Percentiles rank a stretch among this genome's conserved stretches.
Conservation (phyloP, 2,888 invertebrate genomes). For the Parasteatoda lunata region DNA sequence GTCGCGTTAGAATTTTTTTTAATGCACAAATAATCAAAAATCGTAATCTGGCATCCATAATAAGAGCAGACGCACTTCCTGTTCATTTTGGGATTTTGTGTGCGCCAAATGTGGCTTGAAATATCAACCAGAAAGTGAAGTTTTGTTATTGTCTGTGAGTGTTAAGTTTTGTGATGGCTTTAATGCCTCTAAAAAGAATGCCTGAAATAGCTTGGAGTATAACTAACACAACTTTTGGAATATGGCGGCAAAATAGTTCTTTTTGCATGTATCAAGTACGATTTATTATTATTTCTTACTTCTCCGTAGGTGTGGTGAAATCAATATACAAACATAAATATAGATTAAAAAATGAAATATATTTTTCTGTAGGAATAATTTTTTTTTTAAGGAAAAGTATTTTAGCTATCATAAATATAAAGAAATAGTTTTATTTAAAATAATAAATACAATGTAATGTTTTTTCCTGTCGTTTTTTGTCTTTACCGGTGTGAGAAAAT, state of each 20-base stretch:
- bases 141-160: conserved; percentile 33
- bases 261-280: conserved; percentile 65
- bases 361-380: not conserved
- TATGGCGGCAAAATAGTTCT: conserved; percentile 62
- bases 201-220: conserved; percentile 67
- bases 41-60: conserved; percentile 26
- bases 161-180: conserved; percentile 66
- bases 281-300: conserved; percentile 9
- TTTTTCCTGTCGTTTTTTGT: not conserved
- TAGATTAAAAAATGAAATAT: not conserved
- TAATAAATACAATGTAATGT: not conserved
- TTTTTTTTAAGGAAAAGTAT: not conserved
- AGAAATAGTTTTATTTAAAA: not conserved
- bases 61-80: conserved; percentile 52
- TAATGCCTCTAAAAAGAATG: conserved; percentile 66
- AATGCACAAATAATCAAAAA: not conserved
- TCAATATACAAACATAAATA: conserved; percentile 10
- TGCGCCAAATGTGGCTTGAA: conserved; percentile 57
- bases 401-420: not conserved
- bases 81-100: conserved; percentile 19
- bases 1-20: too few relatives aligned
- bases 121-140: conserved; percentile 6
- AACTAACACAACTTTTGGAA: conserved; percentile 60
- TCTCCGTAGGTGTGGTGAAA: conserved; percentile 61
- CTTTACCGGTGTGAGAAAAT: not conserved